Evolutionary conservation across 2,797 vertebrate species (phyloP).

Genomic region (Cygnus olor): DNA sequence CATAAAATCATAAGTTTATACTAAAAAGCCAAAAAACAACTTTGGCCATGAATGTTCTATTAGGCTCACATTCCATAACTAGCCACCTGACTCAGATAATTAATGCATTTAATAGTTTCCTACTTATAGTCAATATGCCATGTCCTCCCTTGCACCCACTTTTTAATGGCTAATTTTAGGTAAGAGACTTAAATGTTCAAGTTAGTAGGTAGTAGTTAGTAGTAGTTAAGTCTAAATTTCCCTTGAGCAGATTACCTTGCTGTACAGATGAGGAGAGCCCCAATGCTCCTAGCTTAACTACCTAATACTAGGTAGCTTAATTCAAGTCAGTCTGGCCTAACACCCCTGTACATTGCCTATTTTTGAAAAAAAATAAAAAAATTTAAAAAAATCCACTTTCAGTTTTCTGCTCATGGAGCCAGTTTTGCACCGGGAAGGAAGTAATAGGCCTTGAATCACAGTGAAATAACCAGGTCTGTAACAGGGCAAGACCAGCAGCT

Average conservation of each 20-base stretch:
- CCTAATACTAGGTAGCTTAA: not conserved
- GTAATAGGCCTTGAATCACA: slow-evolving; percentile 17
- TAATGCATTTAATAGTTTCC: not conserved
- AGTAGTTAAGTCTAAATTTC: not conserved
- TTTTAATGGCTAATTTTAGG: not conserved
- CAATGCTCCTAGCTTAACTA: not conserved
- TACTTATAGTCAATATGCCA: not conserved
- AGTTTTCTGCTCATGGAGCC: not conserved
- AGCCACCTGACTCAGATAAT: not conserved
- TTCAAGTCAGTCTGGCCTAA: not conserved
- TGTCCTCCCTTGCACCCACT: not conserved
- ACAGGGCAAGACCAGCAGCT: not conserved
- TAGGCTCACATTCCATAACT: not conserved
- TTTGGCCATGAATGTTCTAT: not conserved
- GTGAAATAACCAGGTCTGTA: slow-evolving; percentile 15
- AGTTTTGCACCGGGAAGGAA: slow-evolving; percentile 14
- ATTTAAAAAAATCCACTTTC: slow-evolving; percentile 13
- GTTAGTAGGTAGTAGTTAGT: too few relatives aligned
- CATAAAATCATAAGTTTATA: not conserved
- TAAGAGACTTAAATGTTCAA: not conserved
- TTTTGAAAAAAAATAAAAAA: slow-evolving; percentile 11
- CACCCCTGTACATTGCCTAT: not conserved
- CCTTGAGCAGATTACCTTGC: not conserved
- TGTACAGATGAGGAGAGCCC: not conserved
- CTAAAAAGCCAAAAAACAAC: not conserved